These are phyloP conservation scores for Embidobia sp. DNA, from an alignment of 2,888 invertebrate species.

Conservation along the genomic window DNA sequence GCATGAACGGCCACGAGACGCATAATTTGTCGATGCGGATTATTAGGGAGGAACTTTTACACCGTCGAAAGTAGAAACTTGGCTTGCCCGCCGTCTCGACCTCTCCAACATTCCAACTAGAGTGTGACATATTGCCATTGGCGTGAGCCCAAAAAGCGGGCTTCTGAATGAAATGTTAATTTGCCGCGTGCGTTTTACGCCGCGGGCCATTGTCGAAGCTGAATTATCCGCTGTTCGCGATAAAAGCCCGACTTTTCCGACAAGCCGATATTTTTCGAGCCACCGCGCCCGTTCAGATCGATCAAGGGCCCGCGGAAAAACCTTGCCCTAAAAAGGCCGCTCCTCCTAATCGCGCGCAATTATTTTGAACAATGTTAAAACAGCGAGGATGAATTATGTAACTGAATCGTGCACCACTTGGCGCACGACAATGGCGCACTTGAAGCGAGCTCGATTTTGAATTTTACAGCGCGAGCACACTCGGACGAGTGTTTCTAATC, in stretches of 20 bases:
- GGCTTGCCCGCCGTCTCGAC: conserved; percentile 51
- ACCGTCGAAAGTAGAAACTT: conserved; percentile 65
- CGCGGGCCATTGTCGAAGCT: conserved; percentile 1
- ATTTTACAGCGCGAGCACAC: no score
- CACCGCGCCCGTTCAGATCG: no score
- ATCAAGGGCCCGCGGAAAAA: no score
- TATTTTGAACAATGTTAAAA: conserved; percentile 18
- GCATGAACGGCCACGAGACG: conserved; percentile 50
- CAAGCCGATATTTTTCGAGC: no score
- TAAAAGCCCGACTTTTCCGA: no score
- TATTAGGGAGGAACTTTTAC: conserved; percentile 65
- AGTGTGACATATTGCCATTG: conserved; percentile 61
- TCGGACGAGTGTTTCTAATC: conserved; percentile 45
- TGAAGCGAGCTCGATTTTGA: no score
- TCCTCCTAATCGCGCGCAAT: no score
- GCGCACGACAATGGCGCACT: no score
- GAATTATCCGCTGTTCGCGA: not conserved
- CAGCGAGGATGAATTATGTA: conserved; percentile 31
- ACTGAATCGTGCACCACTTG: conserved; percentile 3
- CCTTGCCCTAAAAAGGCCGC: no score
- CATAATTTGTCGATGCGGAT: conserved; percentile 63
- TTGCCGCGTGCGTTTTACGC: conserved; percentile 1
- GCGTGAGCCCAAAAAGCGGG: conserved; percentile 32
- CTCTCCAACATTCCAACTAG: conserved; percentile 64
- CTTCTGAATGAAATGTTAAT: conserved; percentile 16